Evolutionary conservation across 1,140 invertebrate genomes (phyloP).

Genomic region (Schmidtea mediterranea): DNA sequence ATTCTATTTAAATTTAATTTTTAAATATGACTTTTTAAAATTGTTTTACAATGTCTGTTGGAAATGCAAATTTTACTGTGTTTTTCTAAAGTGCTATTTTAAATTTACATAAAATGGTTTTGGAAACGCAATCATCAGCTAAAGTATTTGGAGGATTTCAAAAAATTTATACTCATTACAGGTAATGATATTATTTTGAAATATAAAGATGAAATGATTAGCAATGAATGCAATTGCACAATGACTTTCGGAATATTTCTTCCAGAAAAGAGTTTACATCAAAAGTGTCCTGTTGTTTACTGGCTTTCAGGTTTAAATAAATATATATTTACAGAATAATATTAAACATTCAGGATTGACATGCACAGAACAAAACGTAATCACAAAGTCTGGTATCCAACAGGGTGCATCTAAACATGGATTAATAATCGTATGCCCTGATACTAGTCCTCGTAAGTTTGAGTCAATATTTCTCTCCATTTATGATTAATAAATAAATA

Average conservation of each 20-base stretch:
- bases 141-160: conserved; percentile 46
- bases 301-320: conserved; percentile 47
- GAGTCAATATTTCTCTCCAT: no score
- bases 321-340: not conserved
- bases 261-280: conserved; percentile 43
- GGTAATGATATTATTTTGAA: conserved; percentile 23
- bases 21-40: no score
- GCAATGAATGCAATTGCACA: conserved; percentile 46
- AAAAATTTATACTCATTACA: conserved; percentile 55
- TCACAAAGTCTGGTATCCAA: conserved; percentile 75
- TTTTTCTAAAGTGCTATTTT: no score
- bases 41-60: no score
- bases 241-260: conserved; percentile 78
- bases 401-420: conserved; percentile 49
- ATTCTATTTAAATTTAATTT: no score
- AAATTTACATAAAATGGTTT: no score
- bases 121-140: no score
- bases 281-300: conserved; percentile 54
- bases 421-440: conserved; percentile 59
- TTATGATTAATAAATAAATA: no score
- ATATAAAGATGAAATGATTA: conserved; percentile 23
- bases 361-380: conserved; percentile 82
- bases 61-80: no score
- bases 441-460: no score
- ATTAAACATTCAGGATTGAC: conserved; percentile 38